These are phyloP conservation scores for Odontesthes bonariensis DNA, from an alignment of 2,113 vertebrate species.

Conservation along the genomic window DNA sequence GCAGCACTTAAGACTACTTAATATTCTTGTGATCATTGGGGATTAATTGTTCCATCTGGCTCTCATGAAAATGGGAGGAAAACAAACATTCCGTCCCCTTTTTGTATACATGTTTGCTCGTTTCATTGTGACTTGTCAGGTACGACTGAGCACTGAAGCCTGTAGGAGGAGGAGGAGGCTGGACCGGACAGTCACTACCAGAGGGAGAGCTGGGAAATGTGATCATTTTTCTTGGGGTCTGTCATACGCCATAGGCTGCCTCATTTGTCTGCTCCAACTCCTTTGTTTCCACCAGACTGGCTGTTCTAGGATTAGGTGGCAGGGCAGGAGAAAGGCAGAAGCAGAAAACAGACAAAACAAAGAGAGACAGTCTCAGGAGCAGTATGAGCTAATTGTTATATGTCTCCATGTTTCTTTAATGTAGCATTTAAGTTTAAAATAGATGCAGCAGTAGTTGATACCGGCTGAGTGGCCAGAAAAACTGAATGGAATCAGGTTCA, in stretches of 20 bases:
- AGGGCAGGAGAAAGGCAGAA: conserved; percentile 24
- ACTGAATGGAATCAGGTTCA: conserved; percentile 27
- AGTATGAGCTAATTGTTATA: conserved; percentile 60
- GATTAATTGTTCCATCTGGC: conserved; percentile 93
- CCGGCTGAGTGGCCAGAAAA: conserved; percentile 63
- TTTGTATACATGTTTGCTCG: conserved; percentile 65
- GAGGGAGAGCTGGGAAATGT: conserved; percentile 73
- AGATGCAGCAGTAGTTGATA: conserved; percentile 54
- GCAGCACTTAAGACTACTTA: conserved; percentile 78
- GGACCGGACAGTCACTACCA: conserved; percentile 60
- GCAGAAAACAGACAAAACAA: not conserved
- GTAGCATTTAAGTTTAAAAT: conserved; percentile 51
- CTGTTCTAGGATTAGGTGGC: conserved; percentile 54
- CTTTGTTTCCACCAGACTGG: conserved; percentile 76
- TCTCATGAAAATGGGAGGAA: conserved; percentile 53
- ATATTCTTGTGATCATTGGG: conserved; percentile 85
- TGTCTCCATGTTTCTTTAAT: conserved; percentile 60
- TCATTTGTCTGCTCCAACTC: conserved; percentile 81
- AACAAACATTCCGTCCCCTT: conserved; percentile 60
- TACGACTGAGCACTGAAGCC: conserved; percentile 42
- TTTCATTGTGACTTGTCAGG: conserved; percentile 60
- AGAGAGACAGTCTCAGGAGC: conserved; percentile 14
- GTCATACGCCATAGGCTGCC: conserved; percentile 76
- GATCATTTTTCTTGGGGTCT: conserved; percentile 80
- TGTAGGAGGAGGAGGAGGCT: conserved; percentile 49